Evolutionary conservation across 2,797 vertebrate species (phyloP).

Genomic region (Agapornis canus): DNA sequence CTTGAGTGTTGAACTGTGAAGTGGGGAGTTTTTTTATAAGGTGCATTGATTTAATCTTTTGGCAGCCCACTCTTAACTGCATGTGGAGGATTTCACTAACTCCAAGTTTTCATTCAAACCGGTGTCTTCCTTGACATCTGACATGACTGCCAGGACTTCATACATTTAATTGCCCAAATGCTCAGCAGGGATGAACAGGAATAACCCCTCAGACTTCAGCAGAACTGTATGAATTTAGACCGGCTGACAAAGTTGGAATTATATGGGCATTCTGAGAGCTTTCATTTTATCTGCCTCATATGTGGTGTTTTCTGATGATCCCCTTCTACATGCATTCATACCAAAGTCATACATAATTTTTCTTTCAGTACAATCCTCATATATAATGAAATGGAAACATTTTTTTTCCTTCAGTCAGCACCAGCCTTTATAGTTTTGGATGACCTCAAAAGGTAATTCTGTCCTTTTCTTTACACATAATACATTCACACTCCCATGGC

Average conservation of each 20-base stretch:
- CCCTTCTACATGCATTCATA: neutral
- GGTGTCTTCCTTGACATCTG: neutral
- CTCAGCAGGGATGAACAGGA: neutral
- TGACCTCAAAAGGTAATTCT: constrained; percentile 3
- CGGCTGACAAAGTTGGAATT: neutral
- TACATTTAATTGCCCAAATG: constrained; percentile 4
- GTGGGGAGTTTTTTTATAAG: neutral
- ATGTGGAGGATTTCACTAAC: neutral
- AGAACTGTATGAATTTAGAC: neutral
- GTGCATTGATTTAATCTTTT: constrained; percentile 15
- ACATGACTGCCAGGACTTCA: neutral
- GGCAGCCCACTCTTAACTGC: neutral
- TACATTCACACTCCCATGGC: neutral
- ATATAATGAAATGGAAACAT: neutral
- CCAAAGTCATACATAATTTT: neutral
- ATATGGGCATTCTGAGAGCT: neutral
- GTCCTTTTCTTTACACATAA: neutral
- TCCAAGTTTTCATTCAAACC: neutral
- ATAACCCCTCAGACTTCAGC: neutral
- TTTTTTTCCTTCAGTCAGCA: neutral
- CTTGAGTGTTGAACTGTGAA: neutral
- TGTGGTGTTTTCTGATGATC: neutral
- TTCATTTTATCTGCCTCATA: neutral
- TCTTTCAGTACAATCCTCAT: neutral
- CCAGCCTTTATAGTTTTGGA: neutral